phyloP scores from a whole-genome alignment of 2,888 invertebrate genomes.

The Pachliopta kotzebuea region DNA sequence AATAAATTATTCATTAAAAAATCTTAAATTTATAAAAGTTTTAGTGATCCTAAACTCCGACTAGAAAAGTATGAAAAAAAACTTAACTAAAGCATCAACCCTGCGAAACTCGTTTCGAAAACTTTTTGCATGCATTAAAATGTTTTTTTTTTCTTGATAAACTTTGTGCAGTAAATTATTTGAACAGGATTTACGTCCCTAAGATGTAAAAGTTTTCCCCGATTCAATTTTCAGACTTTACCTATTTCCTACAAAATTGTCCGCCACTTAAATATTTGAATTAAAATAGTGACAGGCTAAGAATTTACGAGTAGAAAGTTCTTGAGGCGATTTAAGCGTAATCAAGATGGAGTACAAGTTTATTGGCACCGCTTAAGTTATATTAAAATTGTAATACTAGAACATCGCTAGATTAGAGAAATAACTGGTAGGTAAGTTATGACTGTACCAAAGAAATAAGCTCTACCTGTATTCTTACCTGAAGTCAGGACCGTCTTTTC shows the following conservation, averaged over 20 bases:
- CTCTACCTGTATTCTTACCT: not conserved
- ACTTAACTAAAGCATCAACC: not conserved
- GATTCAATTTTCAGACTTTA: slow-evolving; percentile 16
- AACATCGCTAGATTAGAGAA: no score
- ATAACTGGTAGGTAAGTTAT: no score
- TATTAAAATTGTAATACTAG: no score
- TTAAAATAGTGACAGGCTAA: slow-evolving; percentile 18
- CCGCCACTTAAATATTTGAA: slow-evolving; percentile 21
- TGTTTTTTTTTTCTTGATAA: slow-evolving; percentile 8
- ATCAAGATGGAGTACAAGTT: not conserved
- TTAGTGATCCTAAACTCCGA: not conserved
- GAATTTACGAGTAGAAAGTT: slow-evolving; percentile 17
- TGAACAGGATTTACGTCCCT: slow-evolving; percentile 15
- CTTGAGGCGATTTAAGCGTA: slow-evolving; percentile 8
- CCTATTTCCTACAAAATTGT: slow-evolving; percentile 18
- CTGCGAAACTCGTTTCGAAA: not conserved
- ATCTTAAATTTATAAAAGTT: not conserved
- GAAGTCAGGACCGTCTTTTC: no score
- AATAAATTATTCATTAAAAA: not conserved
- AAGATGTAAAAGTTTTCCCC: slow-evolving; percentile 9
- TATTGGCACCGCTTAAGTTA: not conserved
- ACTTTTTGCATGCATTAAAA: slow-evolving; percentile 12
- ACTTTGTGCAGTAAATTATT: slow-evolving; percentile 19
- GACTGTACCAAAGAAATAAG: not conserved
- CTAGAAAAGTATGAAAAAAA: not conserved